Evolutionary conservation across 2,888 invertebrate genomes (phyloP).

Genomic region (Eustalomyia histrio): DNA sequence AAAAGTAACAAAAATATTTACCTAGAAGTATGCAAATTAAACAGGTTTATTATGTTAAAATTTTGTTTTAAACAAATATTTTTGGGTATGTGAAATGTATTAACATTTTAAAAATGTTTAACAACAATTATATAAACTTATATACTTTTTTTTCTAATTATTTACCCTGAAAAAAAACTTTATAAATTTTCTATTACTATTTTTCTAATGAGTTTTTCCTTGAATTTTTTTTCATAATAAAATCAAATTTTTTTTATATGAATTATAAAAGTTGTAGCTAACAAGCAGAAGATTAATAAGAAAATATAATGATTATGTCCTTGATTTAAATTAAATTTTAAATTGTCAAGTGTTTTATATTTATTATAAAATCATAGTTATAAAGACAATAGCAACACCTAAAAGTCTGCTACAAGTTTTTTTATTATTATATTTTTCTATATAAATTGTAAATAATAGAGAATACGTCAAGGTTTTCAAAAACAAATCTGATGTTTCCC

Average conservation of each 20-base stretch:
- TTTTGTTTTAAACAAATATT: neutral
- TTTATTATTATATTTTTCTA: neutral
- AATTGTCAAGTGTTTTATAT: neutral
- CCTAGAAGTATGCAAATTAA: neutral
- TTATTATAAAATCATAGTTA: neutral
- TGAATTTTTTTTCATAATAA: neutral
- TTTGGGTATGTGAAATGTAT: neutral
- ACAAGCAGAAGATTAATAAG: neutral
- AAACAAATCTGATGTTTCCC: neutral
- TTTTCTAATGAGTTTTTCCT: neutral
- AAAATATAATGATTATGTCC: slow-evolving; percentile 45
- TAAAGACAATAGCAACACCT: slow-evolving; percentile 14
- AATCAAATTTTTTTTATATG: neutral
- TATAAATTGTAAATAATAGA: neutral
- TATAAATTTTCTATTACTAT: neutral
- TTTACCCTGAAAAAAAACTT: neutral
- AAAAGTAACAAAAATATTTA: neutral
- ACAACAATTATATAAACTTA: no score
- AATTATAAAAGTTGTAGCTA: neutral
- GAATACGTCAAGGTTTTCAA: slow-evolving; percentile 22
- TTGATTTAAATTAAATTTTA: slow-evolving; percentile 29
- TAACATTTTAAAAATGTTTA: no score
- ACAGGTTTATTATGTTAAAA: neutral
- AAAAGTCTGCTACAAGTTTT: slow-evolving; percentile 26
- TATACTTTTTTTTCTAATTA: neutral